Conservation (phyloP, 1,140 invertebrate species). For the Cryptotermes secundus region DNA sequence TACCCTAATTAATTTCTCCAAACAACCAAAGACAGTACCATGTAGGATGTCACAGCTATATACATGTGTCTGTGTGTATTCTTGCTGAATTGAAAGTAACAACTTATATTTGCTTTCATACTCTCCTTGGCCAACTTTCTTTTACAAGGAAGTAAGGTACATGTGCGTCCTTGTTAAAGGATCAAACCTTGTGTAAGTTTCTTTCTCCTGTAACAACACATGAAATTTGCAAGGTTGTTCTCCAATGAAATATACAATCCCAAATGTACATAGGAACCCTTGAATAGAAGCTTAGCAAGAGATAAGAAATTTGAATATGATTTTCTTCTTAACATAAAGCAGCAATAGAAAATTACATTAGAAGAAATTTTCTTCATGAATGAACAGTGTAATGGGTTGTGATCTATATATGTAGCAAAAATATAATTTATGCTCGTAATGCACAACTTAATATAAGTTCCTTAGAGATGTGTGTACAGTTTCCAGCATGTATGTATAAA, state of each 20-base stretch:
- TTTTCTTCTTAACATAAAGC: not conserved
- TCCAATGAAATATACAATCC: not conserved
- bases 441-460: conserved; percentile 14
- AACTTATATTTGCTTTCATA: too few relatives aligned
- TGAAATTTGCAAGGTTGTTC: not conserved
- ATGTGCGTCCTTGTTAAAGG: too few relatives aligned
- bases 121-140: too few relatives aligned
- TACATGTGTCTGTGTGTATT: too few relatives aligned
- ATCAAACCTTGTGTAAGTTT: too few relatives aligned
- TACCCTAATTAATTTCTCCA: too few relatives aligned
- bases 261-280: not conserved
- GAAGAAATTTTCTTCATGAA: not conserved
- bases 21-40: too few relatives aligned
- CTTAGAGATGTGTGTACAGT: not conserved
- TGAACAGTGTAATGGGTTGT: not conserved
- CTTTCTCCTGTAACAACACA: too few relatives aligned
- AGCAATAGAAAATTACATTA: not conserved
- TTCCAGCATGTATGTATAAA: not conserved
- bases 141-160: too few relatives aligned
- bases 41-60: too few relatives aligned
- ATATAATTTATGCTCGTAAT: not conserved
- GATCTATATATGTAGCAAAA: conserved; percentile 2
- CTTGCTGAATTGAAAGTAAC: too few relatives aligned
- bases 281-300: not conserved
- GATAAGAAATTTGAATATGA: not conserved